Evolutionary conservation across 1,140 invertebrate species (phyloP), one percentile per base, ranked within the genome.

Genomic region (Trichonephila clavata): DNA sequence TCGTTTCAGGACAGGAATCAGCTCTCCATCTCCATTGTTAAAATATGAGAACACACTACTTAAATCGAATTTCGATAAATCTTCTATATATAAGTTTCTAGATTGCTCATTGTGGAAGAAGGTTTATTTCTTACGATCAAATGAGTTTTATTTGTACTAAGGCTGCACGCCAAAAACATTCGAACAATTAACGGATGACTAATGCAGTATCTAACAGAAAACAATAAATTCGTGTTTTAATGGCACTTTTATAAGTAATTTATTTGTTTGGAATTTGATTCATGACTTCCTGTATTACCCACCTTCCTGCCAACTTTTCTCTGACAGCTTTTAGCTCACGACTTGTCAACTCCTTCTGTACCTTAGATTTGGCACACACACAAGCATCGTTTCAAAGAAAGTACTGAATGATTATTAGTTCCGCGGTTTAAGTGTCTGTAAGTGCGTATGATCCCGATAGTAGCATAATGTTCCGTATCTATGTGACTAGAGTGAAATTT

Each of bases 191-290:
- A 84, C 60, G 59, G 57, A 57, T 60, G 50, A 84, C 20, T 10
- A 13, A 84, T 27, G 83, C 21, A 50, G 3, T 27, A 57, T 57
- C 50, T 60, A 59, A 57, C 57, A 50, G n/a, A 50, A 84, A 60
- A 60, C 50, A 27, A 59, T 84, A 84, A 84, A 84, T 84, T 21
- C 50, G 13, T 21, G 14, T 84, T 84, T 60, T 60, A 84, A 84
- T 84, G 39, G 57, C 83, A 27, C 10, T 84, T 84, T 84, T 59
- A 84, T 59, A 50, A 84, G n/a, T 84, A 84, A 84, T 57, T 77
- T 77, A 77, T 77, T 77, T 84, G 20, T 57, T 27, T 57, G 57
- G 57, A 3, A 60, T 59, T 50, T 84, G 83, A 84, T 84, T 84
- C 83, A 84, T 59, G 21, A 24, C 43, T 84, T 84, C 83, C 83